phyloP scores from a whole-genome alignment of 1,140 invertebrate genomes.

The Pachyrhynchus sulphureomaculatus region DNA sequence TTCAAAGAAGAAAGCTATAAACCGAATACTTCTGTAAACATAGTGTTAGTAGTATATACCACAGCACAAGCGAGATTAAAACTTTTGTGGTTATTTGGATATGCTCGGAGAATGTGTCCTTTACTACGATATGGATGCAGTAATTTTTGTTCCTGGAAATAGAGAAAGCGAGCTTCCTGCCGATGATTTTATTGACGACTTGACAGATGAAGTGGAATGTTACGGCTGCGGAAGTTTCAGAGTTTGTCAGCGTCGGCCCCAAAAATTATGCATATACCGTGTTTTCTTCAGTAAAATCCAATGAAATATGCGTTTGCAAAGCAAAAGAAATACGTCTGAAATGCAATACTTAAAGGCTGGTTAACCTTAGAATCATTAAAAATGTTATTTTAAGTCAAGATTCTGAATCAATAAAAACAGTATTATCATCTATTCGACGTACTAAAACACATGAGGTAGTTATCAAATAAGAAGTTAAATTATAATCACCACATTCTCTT shows the following conservation, averaged over 20 bases:
- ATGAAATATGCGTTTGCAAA: too few relatives aligned
- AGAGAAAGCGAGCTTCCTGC: slow-evolving; percentile 26
- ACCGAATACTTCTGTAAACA: slow-evolving; percentile 35
- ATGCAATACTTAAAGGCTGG: too few relatives aligned
- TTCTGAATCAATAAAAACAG: too few relatives aligned
- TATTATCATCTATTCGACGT: too few relatives aligned
- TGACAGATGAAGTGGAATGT: slow-evolving; percentile 43
- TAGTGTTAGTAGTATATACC: slow-evolving; percentile 46
- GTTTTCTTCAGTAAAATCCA: too few relatives aligned
- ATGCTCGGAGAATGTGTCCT: slow-evolving; percentile 1
- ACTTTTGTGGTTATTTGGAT: slow-evolving; percentile 44
- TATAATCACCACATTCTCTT: too few relatives aligned
- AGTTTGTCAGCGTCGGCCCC: slow-evolving; percentile 42
- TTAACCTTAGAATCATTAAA: too few relatives aligned
- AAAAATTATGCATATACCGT: slow-evolving; percentile 48
- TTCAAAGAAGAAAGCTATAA: slow-evolving; percentile 21
- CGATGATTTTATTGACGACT: slow-evolving; percentile 42
- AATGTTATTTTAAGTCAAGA: too few relatives aligned
- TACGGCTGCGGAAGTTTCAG: slow-evolving; percentile 39
- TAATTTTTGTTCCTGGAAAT: slow-evolving; percentile 10
- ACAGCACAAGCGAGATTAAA: slow-evolving; percentile 47
- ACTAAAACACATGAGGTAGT: too few relatives aligned
- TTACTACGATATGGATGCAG: too few relatives aligned
- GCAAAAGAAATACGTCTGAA: too few relatives aligned
- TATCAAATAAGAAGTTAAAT: too few relatives aligned